These are phyloP conservation scores for Muscidifurax raptorellus DNA, from an alignment of 1,140 invertebrate species.

Conservation along the genomic window DNA sequence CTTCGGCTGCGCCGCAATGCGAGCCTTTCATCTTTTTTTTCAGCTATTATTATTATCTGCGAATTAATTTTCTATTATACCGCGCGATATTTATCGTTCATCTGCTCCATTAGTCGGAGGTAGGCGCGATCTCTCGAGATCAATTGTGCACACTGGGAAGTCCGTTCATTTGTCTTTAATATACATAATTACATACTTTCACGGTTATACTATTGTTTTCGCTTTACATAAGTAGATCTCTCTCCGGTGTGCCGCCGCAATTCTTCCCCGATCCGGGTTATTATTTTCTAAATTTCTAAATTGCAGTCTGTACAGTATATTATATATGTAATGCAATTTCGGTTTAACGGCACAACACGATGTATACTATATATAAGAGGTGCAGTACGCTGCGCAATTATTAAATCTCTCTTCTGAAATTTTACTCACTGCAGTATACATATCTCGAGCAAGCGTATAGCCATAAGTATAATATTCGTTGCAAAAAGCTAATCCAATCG, in stretches of 20 bases:
- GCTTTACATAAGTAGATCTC: background rate
- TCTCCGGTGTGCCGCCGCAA: background rate
- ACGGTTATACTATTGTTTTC: constrained; percentile 18
- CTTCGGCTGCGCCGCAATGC: too few species aligned
- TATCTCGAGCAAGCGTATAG: too few species aligned
- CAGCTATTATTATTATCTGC: background rate
- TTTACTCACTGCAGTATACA: too few species aligned
- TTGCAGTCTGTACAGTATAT: too few species aligned
- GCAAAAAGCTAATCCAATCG: too few species aligned
- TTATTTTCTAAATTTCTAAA: constrained; percentile 7
- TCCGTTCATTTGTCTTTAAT: constrained; percentile 8
- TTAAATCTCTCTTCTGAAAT: background rate
- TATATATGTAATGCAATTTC: background rate
- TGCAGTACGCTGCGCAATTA: background rate
- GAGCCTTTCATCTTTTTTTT: too few species aligned
- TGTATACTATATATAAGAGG: background rate
- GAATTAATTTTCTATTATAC: background rate
- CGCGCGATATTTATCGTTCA: too few species aligned
- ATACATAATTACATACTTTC: constrained; percentile 9
- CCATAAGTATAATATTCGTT: too few species aligned
- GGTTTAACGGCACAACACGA: background rate
- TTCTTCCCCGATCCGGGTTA: background rate
- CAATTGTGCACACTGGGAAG: background rate
- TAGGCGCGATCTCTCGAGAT: background rate
- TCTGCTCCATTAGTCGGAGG: background rate